A percentile compares a stretch with the other conserved stretches of the same genome.
These are phyloP conservation scores for Halcyon smyrnensis DNA, from an alignment of 2,797 vertebrate species.

Conservation along the genomic window DNA sequence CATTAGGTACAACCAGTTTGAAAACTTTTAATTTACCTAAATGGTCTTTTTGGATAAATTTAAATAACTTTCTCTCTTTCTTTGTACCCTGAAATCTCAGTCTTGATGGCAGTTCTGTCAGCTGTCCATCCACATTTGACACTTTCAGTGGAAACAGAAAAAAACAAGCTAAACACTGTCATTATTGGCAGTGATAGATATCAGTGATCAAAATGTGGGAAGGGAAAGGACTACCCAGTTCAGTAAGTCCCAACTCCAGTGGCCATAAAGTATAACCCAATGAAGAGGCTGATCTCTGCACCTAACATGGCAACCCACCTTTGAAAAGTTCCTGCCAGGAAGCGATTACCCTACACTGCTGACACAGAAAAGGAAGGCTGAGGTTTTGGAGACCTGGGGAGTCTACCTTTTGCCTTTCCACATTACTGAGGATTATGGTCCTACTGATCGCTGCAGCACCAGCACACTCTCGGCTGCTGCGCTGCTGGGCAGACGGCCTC, in stretches of 20 bases:
- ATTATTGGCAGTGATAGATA: neutral
- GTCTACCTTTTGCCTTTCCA: neutral
- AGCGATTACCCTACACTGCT: neutral
- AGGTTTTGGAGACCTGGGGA: neutral
- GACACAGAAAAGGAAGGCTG: neutral
- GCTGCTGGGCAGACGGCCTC: neutral
- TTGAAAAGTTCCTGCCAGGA: neutral
- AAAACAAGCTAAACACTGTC: neutral
- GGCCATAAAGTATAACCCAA: neutral
- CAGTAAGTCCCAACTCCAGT: neutral
- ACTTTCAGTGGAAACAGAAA: neutral
- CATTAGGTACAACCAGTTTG: neutral
- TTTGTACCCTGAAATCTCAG: neutral
- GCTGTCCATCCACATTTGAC: neutral
- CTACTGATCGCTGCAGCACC: neutral
- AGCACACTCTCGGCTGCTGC: fast-evolving
- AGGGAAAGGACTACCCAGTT: neutral
- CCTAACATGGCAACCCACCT: neutral
- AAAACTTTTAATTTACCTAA: neutral
- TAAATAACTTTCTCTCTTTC: neutral
- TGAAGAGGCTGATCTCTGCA: neutral
- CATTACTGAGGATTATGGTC: neutral
- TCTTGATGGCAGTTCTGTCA: neutral
- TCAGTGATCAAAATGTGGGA: neutral
- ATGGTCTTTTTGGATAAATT: neutral